Percentiles rank a stretch among this genome's conserved stretches.
Evolutionary conservation across 2,113 vertebrate genomes (phyloP).

Genomic region (Pluvialis apricaria): DNA sequence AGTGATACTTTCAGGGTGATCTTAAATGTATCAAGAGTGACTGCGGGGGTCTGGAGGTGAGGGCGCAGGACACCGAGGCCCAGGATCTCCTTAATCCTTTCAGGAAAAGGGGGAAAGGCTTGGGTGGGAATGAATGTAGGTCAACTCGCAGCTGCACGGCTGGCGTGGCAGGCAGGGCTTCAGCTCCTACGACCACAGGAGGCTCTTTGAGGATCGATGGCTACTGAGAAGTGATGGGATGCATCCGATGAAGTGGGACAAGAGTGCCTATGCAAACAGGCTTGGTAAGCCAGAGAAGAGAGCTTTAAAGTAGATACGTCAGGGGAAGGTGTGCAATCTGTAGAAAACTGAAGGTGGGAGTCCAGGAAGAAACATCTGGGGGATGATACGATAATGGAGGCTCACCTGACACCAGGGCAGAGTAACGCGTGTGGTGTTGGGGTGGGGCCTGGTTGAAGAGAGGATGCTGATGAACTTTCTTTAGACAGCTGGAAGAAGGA

Average conservation of each 20-base stretch:
- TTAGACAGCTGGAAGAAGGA: background rate
- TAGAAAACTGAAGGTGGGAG: background rate
- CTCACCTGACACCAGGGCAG: background rate
- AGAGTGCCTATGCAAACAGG: background rate
- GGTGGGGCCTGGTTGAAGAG: background rate
- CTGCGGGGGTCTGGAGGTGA: background rate
- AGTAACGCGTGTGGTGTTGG: background rate
- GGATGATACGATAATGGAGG: background rate
- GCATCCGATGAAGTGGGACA: too few species aligned
- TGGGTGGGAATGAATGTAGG: background rate
- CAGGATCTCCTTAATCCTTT: background rate
- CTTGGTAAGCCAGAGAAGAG: background rate
- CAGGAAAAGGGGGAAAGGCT: background rate
- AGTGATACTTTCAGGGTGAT: background rate
- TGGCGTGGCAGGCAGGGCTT: background rate
- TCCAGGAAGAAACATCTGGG: background rate
- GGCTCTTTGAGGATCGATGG: accelerated
- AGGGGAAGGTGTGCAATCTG: background rate
- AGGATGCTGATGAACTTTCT: background rate
- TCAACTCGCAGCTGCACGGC: background rate
- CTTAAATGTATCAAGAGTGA: background rate
- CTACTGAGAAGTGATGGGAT: background rate
- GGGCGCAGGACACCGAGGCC: background rate
- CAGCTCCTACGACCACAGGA: background rate
- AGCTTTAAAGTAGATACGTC: background rate